phyloP scores from a whole-genome alignment of 2,888 invertebrate genomes.

The Trichogramma dendrolimi region DNA sequence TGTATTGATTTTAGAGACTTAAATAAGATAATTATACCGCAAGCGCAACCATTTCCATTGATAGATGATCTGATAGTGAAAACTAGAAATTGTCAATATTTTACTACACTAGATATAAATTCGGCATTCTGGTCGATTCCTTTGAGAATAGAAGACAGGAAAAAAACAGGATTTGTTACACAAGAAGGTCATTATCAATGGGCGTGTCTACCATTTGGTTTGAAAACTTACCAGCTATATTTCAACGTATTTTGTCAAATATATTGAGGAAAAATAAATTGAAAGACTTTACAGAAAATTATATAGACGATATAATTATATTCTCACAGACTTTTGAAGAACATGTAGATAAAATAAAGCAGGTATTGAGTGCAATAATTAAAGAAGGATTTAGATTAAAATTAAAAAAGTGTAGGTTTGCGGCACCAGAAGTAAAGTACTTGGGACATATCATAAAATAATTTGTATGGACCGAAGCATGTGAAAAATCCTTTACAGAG shows the following conservation, averaged over 20 bases:
- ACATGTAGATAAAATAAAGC: constrained; percentile 25
- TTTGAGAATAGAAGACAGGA: constrained; percentile 28
- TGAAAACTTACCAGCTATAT: constrained; percentile 29
- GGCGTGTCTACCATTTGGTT: constrained; percentile 25
- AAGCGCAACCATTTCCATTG: constrained; percentile 32
- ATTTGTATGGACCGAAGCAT: too few species aligned
- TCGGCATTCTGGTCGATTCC: constrained; percentile 36
- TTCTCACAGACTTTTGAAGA: constrained; percentile 25
- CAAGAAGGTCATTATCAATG: constrained; percentile 18
- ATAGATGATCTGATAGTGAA: constrained; percentile 31
- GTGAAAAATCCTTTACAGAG: too few species aligned
- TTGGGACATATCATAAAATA: too few species aligned
- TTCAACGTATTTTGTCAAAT: constrained; percentile 26
- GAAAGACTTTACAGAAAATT: constrained; percentile 17
- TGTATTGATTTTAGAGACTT: constrained; percentile 33
- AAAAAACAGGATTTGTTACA: constrained; percentile 28
- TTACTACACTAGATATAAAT: constrained; percentile 32
- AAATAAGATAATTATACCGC: constrained; percentile 32
- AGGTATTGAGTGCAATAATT: too few species aligned
- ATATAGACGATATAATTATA: constrained; percentile 26
- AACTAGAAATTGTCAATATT: constrained; percentile 28
- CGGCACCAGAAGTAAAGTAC: too few species aligned
- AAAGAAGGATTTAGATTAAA: too few species aligned
- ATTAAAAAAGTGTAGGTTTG: too few species aligned
- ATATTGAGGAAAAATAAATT: constrained; percentile 26